A percentile compares a stretch with the other conserved stretches of the same genome.
Evolutionary conservation across 2,888 invertebrate species (phyloP).

Genomic region (Heliconius charithonia): DNA sequence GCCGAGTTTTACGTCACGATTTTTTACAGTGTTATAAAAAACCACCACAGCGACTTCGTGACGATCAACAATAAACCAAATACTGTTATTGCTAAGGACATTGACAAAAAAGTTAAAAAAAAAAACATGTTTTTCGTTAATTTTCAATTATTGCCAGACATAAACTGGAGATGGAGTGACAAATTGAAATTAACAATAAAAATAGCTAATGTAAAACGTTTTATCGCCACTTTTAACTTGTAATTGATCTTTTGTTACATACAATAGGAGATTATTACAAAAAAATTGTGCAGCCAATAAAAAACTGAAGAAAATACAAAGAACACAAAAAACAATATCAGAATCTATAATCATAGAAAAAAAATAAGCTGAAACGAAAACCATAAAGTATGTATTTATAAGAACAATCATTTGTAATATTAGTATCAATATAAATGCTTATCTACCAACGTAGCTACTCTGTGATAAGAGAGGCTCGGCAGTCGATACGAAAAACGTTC

Average conservation of each 20-base stretch:
- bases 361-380: not conserved
- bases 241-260: not conserved
- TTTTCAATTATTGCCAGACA: not conserved
- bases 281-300: not conserved
- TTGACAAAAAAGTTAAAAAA: not conserved
- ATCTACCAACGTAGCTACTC: slow-evolving; percentile 26
- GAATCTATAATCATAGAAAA: not conserved
- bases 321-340: not conserved
- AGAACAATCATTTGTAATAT: not conserved
- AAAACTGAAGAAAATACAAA: not conserved
- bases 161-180: not conserved
- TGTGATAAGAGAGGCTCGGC: slow-evolving; percentile 31
- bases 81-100: slow-evolving; percentile 13
- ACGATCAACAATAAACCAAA: slow-evolving; percentile 13
- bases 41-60: slow-evolving; percentile 5
- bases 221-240: not conserved
- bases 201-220: slow-evolving; percentile 5
- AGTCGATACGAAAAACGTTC: slow-evolving; percentile 50
- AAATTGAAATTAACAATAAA: slow-evolving; percentile 4
- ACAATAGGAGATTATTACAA: not conserved
- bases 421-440: slow-evolving; percentile 3
- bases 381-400: not conserved
- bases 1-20: slow-evolving; percentile 5
- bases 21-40: slow-evolving; percentile 6
- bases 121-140: not conserved